These are phyloP conservation scores for Danio choprae DNA, from an alignment of 2,797 vertebrate species.

Conservation along the genomic window DNA sequence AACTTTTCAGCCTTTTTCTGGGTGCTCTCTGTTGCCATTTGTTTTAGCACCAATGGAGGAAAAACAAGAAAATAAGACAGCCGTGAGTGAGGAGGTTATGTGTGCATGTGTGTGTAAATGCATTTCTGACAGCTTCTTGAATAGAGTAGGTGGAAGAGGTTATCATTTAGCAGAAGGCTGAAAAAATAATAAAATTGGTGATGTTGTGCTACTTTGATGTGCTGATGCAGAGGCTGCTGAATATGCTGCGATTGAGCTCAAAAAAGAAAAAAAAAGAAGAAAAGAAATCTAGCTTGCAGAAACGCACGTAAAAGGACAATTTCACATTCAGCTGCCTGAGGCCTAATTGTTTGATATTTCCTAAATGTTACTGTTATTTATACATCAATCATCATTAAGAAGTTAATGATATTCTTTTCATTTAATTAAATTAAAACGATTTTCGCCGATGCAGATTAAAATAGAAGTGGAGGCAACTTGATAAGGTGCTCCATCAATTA, in stretches of 20 bases:
- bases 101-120: constrained; percentile 52
- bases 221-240: constrained; percentile 48
- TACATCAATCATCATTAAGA: constrained; percentile 80
- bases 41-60: constrained; percentile 71
- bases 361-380: constrained; percentile 79
- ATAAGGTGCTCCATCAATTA: constrained; percentile 73
- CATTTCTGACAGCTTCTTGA: constrained; percentile 33
- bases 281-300: constrained; percentile 58
- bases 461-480: constrained; percentile 68
- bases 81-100: constrained; percentile 67
- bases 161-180: constrained; percentile 58
- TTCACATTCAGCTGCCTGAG: constrained; percentile 67
- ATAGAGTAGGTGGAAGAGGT: constrained; percentile 60
- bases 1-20: constrained; percentile 73
- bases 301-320: constrained; percentile 70
- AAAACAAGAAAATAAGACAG: constrained; percentile 77
- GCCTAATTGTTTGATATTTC: constrained; percentile 71
- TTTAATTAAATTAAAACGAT: constrained; percentile 75
- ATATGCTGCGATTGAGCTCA: constrained; percentile 63
- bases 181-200: constrained; percentile 67
- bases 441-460: constrained; percentile 65
- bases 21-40: constrained; percentile 76
- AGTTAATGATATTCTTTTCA: constrained; percentile 75
- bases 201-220: constrained; percentile 62
- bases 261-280: constrained; percentile 65